phyloP scores from a whole-genome alignment of 2,113 vertebrate species.

The Elgaria multicarinata region DNA sequence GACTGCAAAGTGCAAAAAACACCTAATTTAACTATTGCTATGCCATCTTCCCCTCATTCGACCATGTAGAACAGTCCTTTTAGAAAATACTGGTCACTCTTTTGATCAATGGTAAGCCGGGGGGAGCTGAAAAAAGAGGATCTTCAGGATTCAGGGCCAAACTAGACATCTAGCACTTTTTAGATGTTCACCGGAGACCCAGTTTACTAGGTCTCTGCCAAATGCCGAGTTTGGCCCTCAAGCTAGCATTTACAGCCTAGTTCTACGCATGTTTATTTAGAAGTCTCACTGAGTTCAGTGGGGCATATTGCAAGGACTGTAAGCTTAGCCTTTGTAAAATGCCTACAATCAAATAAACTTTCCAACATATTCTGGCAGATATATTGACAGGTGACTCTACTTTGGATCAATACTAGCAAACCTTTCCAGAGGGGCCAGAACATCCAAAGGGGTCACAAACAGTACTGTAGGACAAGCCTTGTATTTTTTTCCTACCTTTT shows the following conservation, averaged over 20 bases:
- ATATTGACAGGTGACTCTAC: not conserved
- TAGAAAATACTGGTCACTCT: not conserved
- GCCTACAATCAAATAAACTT: not conserved
- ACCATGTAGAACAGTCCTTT: not conserved
- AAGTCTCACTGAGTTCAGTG: not conserved
- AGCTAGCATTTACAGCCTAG: not conserved
- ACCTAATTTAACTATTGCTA: not conserved
- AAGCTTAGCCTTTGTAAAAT: not conserved
- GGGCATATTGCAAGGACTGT: not conserved
- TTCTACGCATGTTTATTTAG: not conserved
- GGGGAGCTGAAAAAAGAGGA: not conserved
- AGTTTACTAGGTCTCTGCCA: not conserved
- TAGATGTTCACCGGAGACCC: not conserved
- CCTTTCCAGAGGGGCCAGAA: not conserved
- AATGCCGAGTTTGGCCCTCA: not conserved
- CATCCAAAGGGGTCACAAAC: not conserved
- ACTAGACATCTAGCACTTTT: not conserved
- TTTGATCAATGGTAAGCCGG: not conserved
- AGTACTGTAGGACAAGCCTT: too few species aligned
- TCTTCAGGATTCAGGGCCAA: not conserved
- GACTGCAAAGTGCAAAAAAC: constrained; percentile 76
- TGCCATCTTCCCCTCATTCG: not conserved
- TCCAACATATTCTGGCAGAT: not conserved
- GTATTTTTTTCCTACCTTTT: not conserved
- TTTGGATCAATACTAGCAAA: not conserved